Base-by-base conservation (phyloP, 2,888 invertebrate species). In the Diloba caeruleocephala region DNA sequence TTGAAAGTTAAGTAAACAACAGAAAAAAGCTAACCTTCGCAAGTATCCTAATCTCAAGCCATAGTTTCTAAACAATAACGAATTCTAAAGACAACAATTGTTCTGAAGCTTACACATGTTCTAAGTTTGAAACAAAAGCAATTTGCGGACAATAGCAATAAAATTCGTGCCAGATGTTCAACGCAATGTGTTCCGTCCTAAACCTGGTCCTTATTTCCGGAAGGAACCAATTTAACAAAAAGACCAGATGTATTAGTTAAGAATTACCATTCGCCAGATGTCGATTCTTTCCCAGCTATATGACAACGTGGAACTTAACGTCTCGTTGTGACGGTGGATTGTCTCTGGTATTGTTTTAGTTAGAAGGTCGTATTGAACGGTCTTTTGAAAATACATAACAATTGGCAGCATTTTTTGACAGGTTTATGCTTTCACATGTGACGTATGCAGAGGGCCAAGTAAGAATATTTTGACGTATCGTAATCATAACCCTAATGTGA, bases 131-230 rank as follows among this genome's bases (percentile, higher is more conserved):
- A 41, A 66, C 43, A 69, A 58, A 53, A 41, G 9, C 34, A 39
- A 51, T 59, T 56, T 26, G 31, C 21, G n/a, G 28, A 68, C 65
- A 71, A 70, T 68, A 28, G 38, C 6, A 14, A 39, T 14, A 39
- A 14, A 25, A 46, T 17, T 14, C 1, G 6, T 4, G 14, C 49
- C 62, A 62, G 50, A 69, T 69, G 63, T 37, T 49, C 29, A 23
- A 31, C 43, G 38, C 28, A 36, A 63, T 42, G 41, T 43, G 48
- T 61, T 51, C 39, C 19, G 29, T 25, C 48, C 33, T n/a, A 48
- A 53, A 48, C 34, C 41, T 37, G 19, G 38, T 1, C 19, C 29
- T 23, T 62, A 32, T 63, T 44, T 59, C 63, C 63, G 65, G 55
- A 46, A 51, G 42, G 42, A 14, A 32, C 15, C 17, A 33, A 59